Percentiles rank a stretch among this genome's conserved stretches.
Evolutionary conservation across 1,140 invertebrate species (phyloP).

Genomic region (Macrocentrus cingulum): DNA sequence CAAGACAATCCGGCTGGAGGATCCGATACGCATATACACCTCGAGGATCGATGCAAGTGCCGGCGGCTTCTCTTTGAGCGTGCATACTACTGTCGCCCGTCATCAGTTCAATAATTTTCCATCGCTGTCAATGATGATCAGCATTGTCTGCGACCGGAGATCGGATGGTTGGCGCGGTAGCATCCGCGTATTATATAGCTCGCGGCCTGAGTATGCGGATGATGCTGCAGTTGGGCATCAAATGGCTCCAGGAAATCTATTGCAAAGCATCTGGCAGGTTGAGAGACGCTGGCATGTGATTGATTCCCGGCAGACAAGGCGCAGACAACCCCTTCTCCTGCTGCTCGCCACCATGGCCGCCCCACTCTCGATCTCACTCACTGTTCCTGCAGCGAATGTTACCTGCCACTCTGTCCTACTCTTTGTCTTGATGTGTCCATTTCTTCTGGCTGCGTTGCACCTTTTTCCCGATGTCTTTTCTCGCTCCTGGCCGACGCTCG

Average conservation of each 20-base stretch:
- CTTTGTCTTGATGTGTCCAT: constrained; percentile 7
- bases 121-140: constrained; percentile 40
- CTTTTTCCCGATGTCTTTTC: constrained; percentile 27
- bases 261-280: constrained; percentile 27
- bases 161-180: too few relatives aligned
- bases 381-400: constrained; percentile 17
- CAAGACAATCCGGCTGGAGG: constrained; percentile 20
- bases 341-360: constrained; percentile 29
- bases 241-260: not conserved
- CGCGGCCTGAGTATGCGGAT: not conserved
- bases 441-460: constrained; percentile 21
- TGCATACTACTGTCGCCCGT: constrained; percentile 8
- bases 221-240: too few relatives aligned
- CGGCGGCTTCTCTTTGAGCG: constrained; percentile 44
- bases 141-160: constrained; percentile 39
- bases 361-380: constrained; percentile 31
- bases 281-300: constrained; percentile 48
- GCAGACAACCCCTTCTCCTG: constrained; percentile 49
- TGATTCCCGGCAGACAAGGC: constrained; percentile 53
- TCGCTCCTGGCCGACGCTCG: constrained; percentile 7
- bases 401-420: constrained; percentile 20
- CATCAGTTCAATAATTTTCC: constrained; percentile 45
- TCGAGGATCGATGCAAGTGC: constrained; percentile 37
- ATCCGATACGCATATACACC: constrained; percentile 27
- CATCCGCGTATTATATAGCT: constrained; percentile 20